Percentiles rank a stretch among this genome's conserved stretches.
phyloP scores from a whole-genome alignment of 2,113 vertebrate genomes.

The Lontra canadensis region DNA sequence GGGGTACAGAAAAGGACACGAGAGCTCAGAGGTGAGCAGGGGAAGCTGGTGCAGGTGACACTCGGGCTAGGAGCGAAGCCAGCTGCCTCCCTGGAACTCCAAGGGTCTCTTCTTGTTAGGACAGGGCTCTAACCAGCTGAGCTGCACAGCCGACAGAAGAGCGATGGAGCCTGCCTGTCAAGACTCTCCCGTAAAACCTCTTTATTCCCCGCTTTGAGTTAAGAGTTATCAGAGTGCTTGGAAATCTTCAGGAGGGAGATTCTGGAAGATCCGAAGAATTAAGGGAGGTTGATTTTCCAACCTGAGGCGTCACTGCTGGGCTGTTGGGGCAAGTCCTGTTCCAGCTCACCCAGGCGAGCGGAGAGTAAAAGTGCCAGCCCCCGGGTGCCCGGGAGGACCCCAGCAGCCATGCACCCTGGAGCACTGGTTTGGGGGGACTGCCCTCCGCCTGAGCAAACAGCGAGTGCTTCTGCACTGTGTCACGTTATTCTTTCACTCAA shows the following conservation, averaged over 20 bases:
- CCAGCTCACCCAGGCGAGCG: not conserved
- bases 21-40: not conserved
- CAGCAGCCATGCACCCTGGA: rapidly evolving
- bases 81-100: not conserved
- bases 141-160: not conserved
- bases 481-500: not conserved
- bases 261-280: not conserved
- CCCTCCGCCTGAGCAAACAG: not conserved
- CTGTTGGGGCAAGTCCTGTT: not conserved
- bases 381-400: not conserved
- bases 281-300: not conserved
- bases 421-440: rapidly evolving
- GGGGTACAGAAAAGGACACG: rapidly evolving
- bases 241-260: not conserved
- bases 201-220: not conserved
- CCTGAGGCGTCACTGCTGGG: not conserved
- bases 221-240: not conserved
- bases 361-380: not conserved
- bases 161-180: not conserved
- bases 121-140: not conserved
- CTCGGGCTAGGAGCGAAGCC: not conserved
- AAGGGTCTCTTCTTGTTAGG: not conserved
- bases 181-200: not conserved
- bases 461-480: not conserved
- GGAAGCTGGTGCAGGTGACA: not conserved